phyloP scores from a whole-genome alignment of 2,797 vertebrate genomes.

The Sebastes glaucus region DNA sequence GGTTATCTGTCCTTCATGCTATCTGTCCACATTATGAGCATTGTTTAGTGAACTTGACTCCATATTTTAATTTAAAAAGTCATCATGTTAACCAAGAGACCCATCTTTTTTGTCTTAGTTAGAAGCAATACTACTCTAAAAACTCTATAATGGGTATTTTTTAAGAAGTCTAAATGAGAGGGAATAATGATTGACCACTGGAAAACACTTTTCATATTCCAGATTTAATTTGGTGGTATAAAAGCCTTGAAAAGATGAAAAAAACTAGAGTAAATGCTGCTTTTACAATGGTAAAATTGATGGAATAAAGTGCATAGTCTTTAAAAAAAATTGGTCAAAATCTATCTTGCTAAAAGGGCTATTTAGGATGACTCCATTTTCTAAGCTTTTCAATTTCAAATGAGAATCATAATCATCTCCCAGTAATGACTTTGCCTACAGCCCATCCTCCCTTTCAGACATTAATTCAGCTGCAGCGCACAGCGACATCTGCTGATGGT shows the following conservation, averaged over 20 bases:
- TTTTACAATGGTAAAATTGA: constrained; percentile 5
- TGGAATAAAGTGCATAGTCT: neutral
- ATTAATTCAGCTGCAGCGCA: neutral
- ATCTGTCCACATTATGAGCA: neutral
- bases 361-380: constrained; percentile 35
- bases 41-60: neutral
- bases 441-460: neutral
- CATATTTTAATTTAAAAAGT: neutral
- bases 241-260: neutral
- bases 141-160: neutral
- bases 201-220: neutral
- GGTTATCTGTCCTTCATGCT: constrained; percentile 12
- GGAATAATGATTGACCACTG: neutral
- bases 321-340: constrained; percentile 1
- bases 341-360: constrained; percentile 20
- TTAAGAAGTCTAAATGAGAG: neutral
- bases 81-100: neutral
- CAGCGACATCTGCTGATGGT: constrained; percentile 60
- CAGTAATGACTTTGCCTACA: constrained; percentile 39
- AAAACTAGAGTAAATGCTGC: neutral
- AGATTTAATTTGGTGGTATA: neutral
- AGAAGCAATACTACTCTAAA: neutral
- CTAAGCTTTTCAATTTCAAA: constrained; percentile 38
- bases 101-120: neutral
- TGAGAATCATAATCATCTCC: constrained; percentile 42